Evolutionary conservation across 2,888 invertebrate genomes (phyloP), one percentile per base, ranked within the genome.

Genomic region (Sarcophaga variegata): DNA sequence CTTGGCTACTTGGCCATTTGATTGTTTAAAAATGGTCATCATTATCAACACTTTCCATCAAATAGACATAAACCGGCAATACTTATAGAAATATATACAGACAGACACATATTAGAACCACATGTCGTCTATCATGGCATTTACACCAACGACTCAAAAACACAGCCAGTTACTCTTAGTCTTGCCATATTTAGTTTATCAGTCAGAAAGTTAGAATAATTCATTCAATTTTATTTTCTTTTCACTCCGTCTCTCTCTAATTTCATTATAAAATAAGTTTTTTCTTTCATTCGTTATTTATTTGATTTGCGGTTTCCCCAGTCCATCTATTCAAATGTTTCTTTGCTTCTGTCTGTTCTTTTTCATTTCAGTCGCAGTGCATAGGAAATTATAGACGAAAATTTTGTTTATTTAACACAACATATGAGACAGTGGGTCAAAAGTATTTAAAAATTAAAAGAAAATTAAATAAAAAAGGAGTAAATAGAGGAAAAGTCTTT

Each of bases 1-100:
- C 69, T 59, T 81, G 72, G 81, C 74, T 81, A 49, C 11, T 47
- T 49, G 71, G 62, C 60, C 25, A 49, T 70, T 72, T 85, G 72
- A 72, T 85, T 81, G 74, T 72, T 85, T 72, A 59, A 54, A 54
- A 79, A 59, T 76, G 80, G 81, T 45, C 83, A 64, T 78, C 81
- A 83, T 81, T 75, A 78, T 83, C 71, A 74, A 69, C 79, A 82
- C 76, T 75, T 83, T 78, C 54, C 78, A 77, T 75, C 79, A 69
- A 20, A 64, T 63, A 25, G 27, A 67, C 27, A 25, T 17, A 54
- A 14, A 17, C 54, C 14, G 17, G 17, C 54, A 54, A 54, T 17
- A 1, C 10, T 17, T 17, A 54, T 54, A 49, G n/a, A 17, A 22
- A 71, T 22, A 67, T 20, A 62, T 12, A 11, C 47, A 70, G 49